Percentiles rank a stretch among this genome's conserved stretches.
Conservation (phyloP, 2,113 vertebrate species). For the Cheilinus undulatus region DNA sequence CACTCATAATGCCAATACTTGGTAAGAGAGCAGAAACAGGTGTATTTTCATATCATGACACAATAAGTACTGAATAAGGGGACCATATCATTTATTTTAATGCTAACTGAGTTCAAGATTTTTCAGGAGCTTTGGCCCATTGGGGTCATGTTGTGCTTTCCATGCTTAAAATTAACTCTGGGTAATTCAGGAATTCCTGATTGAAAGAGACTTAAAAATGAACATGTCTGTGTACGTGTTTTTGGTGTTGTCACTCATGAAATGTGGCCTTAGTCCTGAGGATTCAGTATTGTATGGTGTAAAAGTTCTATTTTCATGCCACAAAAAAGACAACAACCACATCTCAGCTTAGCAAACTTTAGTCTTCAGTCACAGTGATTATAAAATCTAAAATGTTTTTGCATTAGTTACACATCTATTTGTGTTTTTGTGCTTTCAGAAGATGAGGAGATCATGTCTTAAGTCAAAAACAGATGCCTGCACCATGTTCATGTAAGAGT, state of each 20-base stretch:
- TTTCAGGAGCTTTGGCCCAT: background rate
- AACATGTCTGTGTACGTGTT: no score
- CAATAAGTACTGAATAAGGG: background rate
- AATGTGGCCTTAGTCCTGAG: no score
- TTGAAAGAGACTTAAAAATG: no score
- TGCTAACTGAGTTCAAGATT: background rate
- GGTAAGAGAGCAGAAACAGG: background rate
- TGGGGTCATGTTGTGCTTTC: background rate
- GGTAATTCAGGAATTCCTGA: no score
- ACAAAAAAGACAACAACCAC: no score
- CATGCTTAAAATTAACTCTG: no score
- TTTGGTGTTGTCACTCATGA: no score
- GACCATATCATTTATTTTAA: background rate
- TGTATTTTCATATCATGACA: background rate
- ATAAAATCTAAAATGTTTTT: no score
- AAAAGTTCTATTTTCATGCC: no score
- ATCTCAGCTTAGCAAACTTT: no score
- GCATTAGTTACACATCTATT: background rate
- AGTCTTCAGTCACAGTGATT: no score
- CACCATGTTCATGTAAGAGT: background rate
- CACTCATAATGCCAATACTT: background rate
- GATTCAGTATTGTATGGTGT: no score
- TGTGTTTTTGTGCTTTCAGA: constrained; percentile 17
- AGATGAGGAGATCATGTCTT: background rate
- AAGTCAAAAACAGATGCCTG: background rate